A percentile compares a stretch with the other conserved stretches of the same genome.
Evolutionary conservation across 2,113 vertebrate species (phyloP).

Genomic region (Aythya baeri): DNA sequence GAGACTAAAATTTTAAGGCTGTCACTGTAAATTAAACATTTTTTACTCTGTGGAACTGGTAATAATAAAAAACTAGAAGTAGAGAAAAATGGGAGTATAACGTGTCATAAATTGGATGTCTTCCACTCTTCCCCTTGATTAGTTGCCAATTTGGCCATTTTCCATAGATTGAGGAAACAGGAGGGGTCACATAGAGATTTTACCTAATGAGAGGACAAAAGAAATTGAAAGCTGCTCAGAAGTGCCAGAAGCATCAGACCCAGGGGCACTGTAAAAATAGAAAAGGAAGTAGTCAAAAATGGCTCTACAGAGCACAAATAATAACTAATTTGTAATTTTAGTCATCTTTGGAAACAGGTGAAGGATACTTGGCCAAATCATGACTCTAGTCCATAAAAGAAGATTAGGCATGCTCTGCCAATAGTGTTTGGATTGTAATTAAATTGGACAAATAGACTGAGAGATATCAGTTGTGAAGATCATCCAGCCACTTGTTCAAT

Average conservation of each 20-base stretch:
- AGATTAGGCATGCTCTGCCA: not conserved
- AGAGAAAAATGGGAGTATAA: slow-evolving; percentile 20
- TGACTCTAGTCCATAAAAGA: not conserved
- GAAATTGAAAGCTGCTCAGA: not conserved
- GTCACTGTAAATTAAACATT: not conserved
- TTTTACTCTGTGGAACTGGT: slow-evolving; percentile 28
- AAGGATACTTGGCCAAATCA: not conserved
- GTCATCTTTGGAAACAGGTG: not conserved
- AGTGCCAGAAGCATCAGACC: not conserved
- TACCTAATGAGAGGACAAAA: not conserved
- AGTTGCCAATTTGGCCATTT: not conserved
- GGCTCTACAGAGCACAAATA: not conserved
- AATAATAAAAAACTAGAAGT: slow-evolving; percentile 19
- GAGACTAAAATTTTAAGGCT: not conserved
- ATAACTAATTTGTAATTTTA: not conserved
- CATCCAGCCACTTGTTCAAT: not conserved
- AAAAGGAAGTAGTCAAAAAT: not conserved
- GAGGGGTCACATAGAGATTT: not conserved
- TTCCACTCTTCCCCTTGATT: slow-evolving; percentile 12
- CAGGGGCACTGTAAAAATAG: not conserved
- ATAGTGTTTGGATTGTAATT: not conserved
- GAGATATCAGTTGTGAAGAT: not conserved
- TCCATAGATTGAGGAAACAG: not conserved
- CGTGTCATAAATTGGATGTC: not conserved
- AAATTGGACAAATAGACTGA: not conserved